Evolutionary conservation across 2,113 vertebrate genomes (phyloP), one percentile per base, ranked within the genome.

Genomic region (Datnioides undecimradiatus): DNA sequence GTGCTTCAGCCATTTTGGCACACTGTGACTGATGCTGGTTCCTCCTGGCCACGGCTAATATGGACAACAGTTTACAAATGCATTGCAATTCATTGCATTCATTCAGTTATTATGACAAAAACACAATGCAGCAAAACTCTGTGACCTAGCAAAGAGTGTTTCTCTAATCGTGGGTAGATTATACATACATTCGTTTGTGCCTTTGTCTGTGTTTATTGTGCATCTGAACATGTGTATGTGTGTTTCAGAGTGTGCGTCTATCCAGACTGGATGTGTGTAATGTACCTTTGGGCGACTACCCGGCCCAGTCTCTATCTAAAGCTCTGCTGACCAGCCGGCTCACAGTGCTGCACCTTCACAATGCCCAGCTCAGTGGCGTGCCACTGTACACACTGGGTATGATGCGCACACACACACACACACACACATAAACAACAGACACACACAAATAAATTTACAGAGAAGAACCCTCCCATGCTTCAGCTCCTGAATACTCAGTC

Each of bases 331-430:
- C 75, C 88, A 94, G 93, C 88, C 87, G 84, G 69, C 94, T 96
- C 85, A 77, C 86, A 38, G 91, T 87, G 74, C 90, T 96, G 67
- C 89, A 92, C 85, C 91, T 96, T 31, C 81, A 95, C 77, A 93
- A 93, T 38, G 85, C 90, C 76, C 84, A 90, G 83, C 90, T 96
- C 84, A 95, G 93, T 6, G 95, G 95, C 55, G 89, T 81, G 57
- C 92, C 95, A 0, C 92, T 96, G 31, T 95, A 92, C 89, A 91
- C 91, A 23, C 93, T 96, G 31, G 94, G 95, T 95, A 91, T 36
- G 87, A 59, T 19, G 40, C 7, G 16, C 33, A 45, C 55, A 60
- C 49, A 38, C 62, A 62, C 54, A 67, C 63, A 70, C 57, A 77
- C 55, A 60, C 29, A 72, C 51, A 69, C 60, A 43, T 43, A 64